A percentile compares a stretch with the other conserved stretches of the same genome.
Conservation (phyloP, 2,888 invertebrate species). For the Calameuta idolon region DNA sequence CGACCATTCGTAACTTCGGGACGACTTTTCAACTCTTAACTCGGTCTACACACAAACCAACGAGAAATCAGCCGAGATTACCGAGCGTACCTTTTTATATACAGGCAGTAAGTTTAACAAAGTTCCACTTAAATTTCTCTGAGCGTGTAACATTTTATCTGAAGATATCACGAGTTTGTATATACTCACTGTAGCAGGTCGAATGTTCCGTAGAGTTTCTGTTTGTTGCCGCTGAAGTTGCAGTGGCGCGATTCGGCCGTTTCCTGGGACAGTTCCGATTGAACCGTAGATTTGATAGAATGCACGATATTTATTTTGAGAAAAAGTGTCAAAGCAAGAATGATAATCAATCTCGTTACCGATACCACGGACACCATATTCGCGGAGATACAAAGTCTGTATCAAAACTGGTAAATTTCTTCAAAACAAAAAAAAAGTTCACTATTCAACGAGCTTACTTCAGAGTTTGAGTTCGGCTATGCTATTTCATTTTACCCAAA, state of each 20-base stretch:
- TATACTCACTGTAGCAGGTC: conserved; percentile 55
- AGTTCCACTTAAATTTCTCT: not conserved
- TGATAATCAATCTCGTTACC: not conserved
- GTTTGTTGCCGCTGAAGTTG: conserved; percentile 35
- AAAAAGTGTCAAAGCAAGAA: not conserved
- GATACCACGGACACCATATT: not conserved
- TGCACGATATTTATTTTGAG: not conserved
- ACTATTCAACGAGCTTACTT: not conserved
- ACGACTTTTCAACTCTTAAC: not conserved
- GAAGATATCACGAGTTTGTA: not conserved
- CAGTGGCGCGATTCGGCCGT: conserved; percentile 29
- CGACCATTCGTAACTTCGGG: not conserved
- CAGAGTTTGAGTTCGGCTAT: not conserved
- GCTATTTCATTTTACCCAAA: not conserved
- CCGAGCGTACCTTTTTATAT: not conserved
- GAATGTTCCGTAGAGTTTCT: conserved; percentile 42
- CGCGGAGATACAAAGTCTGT: not conserved
- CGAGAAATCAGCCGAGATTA: not conserved
- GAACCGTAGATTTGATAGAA: not conserved
- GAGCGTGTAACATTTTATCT: not conserved
- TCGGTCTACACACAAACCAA: not conserved
- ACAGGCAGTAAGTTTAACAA: not conserved
- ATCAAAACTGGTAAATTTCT: not conserved
- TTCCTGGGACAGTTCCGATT: not conserved
- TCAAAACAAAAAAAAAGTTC: not conserved